Conservation (phyloP, 2,888 invertebrate genomes). For the Pterostichus madidus region DNA sequence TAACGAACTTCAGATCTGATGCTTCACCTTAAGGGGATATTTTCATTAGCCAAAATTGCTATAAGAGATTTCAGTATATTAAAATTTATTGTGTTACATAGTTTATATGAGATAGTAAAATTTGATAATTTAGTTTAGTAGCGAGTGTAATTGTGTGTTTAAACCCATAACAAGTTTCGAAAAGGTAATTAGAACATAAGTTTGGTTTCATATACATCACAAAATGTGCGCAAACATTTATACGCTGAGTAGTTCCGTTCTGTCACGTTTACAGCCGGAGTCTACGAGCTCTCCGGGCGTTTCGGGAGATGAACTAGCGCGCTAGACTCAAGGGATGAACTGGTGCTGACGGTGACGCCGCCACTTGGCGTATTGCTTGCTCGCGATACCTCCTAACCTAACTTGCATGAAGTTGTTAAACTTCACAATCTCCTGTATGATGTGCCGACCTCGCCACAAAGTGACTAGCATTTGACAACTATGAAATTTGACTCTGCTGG, state of each 20-base stretch:
- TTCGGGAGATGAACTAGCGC: background rate
- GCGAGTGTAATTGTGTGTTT: conserved; percentile 26
- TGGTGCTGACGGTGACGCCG: background rate
- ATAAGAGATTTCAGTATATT: no score
- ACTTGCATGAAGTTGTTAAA: conserved; percentile 25
- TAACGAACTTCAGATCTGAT: no score
- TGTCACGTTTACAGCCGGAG: conserved; percentile 50
- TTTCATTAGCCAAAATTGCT: no score
- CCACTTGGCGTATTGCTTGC: background rate
- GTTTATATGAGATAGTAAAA: background rate
- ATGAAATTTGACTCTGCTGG: background rate
- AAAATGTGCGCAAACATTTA: conserved; percentile 51
- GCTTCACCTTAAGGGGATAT: no score
- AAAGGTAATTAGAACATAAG: conserved; percentile 34
- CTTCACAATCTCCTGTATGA: conserved; percentile 2
- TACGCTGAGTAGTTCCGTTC: conserved; percentile 44
- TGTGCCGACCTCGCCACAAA: background rate
- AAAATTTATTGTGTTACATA: no score
- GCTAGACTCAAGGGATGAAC: no score
- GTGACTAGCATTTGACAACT: background rate
- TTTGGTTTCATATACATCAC: conserved; percentile 52
- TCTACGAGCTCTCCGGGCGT: background rate
- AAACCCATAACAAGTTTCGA: conserved; percentile 24
- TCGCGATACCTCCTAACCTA: background rate
- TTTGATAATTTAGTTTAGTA: conserved; percentile 14